Evolutionary conservation across 2,888 invertebrate genomes (phyloP).

Genomic region (Cryptophagus acutangulus): DNA sequence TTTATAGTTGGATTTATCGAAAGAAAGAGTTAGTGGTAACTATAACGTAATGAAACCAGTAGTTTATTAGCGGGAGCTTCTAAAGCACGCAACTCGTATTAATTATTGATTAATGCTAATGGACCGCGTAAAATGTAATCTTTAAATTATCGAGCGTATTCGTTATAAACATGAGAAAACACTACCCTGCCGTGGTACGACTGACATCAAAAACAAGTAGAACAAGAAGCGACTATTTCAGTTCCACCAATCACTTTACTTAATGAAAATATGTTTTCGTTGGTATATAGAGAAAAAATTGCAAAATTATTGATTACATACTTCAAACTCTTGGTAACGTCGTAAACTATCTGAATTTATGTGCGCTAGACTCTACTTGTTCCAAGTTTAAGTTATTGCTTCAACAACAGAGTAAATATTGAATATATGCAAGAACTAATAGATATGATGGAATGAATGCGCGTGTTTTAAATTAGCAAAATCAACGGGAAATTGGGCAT

Average conservation of each 20-base stretch:
- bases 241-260: not conserved
- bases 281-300: too few relatives aligned
- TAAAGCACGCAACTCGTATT: constrained; percentile 34
- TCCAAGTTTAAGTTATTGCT: too few relatives aligned
- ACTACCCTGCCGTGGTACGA: constrained; percentile 11
- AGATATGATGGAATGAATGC: too few relatives aligned
- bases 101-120: constrained; percentile 38
- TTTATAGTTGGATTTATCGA: constrained; percentile 13
- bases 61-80: constrained; percentile 31
- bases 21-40: constrained; percentile 16
- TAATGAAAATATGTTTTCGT: too few relatives aligned
- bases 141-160: constrained; percentile 30
- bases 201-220: constrained; percentile 5
- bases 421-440: too few relatives aligned
- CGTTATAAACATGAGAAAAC: constrained; percentile 30
- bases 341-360: too few relatives aligned
- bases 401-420: too few relatives aligned
- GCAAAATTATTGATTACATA: too few relatives aligned
- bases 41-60: constrained; percentile 26
- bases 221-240: not conserved
- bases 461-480: too few relatives aligned
- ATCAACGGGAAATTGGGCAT: too few relatives aligned
- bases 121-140: constrained; percentile 31
- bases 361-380: too few relatives aligned
- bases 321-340: too few relatives aligned